A percentile compares a stretch with the other conserved stretches of the same genome.
These are phyloP conservation scores for Hephaestus fuliginosus DNA, from an alignment of 2,797 vertebrate genomes.

Conservation along the genomic window DNA sequence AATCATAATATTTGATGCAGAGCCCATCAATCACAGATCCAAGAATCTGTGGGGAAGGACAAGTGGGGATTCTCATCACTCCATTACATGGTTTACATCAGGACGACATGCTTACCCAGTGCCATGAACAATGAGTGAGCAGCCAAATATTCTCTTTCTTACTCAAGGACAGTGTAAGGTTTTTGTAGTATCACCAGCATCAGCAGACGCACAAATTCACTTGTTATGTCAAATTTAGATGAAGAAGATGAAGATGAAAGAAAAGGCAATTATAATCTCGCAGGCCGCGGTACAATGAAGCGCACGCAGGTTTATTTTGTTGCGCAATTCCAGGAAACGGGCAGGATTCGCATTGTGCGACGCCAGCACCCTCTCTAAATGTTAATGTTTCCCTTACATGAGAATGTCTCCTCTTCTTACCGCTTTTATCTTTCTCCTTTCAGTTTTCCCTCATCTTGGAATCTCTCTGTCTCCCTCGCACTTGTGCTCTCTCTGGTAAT, in stretches of 20 bases:
- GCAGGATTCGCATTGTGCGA: neutral
- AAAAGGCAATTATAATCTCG: conserved; percentile 14
- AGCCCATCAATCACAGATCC: conserved; percentile 51
- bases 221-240: conserved; percentile 31
- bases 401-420: conserved; percentile 23
- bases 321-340: neutral
- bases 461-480: conserved; percentile 56
- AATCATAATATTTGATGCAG: conserved; percentile 55
- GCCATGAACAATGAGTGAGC: conserved; percentile 30
- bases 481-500: conserved; percentile 70
- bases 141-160: conserved; percentile 17
- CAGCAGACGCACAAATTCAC: conserved; percentile 27
- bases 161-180: conserved; percentile 8
- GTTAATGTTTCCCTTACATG: conserved; percentile 21
- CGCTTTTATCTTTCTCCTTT: conserved; percentile 53
- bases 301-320: conserved; percentile 32
- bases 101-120: conserved; percentile 25
- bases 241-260: conserved; percentile 2
- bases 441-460: conserved; percentile 59
- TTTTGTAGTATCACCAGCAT: conserved; percentile 13
- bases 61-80: conserved; percentile 31
- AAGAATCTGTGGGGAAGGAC: conserved; percentile 32
- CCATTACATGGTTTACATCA: conserved; percentile 50
- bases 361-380: conserved; percentile 15
- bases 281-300: neutral